A percentile compares a stretch with the other conserved stretches of the same genome.
phyloP scores from a whole-genome alignment of 53 echinoderm and acorn worm species.

The Holothuria leucospilota region DNA sequence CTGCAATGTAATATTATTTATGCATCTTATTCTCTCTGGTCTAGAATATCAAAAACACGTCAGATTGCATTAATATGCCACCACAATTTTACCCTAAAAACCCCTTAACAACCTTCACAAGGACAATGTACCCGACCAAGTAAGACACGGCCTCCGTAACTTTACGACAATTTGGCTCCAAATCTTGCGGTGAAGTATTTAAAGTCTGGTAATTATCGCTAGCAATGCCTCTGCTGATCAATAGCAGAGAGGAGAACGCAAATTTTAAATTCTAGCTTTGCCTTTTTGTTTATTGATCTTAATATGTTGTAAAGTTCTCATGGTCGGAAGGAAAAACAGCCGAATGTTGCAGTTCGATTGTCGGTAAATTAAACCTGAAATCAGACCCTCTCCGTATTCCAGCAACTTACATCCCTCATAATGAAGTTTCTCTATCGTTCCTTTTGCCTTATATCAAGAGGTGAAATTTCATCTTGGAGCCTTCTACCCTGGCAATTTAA shows the following conservation, averaged over 20 bases:
- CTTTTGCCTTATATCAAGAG: conserved; percentile 7
- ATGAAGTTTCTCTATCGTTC: conserved; percentile 15
- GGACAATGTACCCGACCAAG: neutral
- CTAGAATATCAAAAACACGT: too few species aligned
- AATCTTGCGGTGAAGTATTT: neutral
- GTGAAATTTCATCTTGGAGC: conserved; percentile 40
- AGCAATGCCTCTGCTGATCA: conserved; percentile 12
- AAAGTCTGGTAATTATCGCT: conserved; percentile 1
- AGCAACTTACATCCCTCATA: conserved; percentile 8
- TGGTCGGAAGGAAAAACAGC: conserved; percentile 15
- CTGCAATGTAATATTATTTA: too few species aligned
- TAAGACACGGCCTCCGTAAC: conserved; percentile 1
- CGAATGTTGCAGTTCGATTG: conserved; percentile 26
- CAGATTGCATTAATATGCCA: too few species aligned
- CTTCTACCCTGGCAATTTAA: conserved; percentile 2
- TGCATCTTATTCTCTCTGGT: too few species aligned
- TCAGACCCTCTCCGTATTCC: conserved; percentile 25
- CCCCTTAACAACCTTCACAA: neutral
- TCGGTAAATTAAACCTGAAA: conserved; percentile 36
- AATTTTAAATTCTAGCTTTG: conserved; percentile 5
- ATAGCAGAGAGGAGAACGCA: neutral
- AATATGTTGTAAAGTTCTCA: conserved; percentile 16
- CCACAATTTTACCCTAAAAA: too few species aligned
- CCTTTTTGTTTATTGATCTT: conserved; percentile 24
- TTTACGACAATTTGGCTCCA: conserved; percentile 38